Evolutionary conservation across 2,888 invertebrate genomes (phyloP), one percentile per base, ranked within the genome.

Genomic region (Eumerus sabulonum): DNA sequence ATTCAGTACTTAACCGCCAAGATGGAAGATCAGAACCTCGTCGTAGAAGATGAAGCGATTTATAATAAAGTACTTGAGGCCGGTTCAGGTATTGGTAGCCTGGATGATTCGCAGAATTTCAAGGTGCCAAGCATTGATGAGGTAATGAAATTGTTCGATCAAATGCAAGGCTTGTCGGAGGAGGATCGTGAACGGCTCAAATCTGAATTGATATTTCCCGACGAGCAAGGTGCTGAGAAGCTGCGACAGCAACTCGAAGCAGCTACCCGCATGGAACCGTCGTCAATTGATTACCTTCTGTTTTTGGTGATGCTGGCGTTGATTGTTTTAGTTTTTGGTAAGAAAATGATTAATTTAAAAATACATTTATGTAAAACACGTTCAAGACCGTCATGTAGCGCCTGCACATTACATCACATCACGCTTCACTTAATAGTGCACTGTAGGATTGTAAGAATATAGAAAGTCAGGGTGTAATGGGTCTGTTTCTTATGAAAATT

Each of bases 101-200:
- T 82, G 14, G 82, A 72, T 38, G 83, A 83, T 56, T 82, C 89
- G 11, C 86, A 83, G 2, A 84, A 88, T 51, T 86, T 86, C n/a
- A 86, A 89, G 66, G 88, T 92, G 70, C 92, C 93, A 0, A 90
- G 91, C 0, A 85, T 90, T 1, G 91, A 92, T 18, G 90, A 92
- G 44, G 84, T 93, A 0, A 84, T 93, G 74, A 90, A 91, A 47
- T 87, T 92, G 86, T 86, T 93, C 17, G 91, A 93, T 16, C 86
- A 89, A 0, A 90, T 92, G 83, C 84, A 87, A 0, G 92, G 91
- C 1, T 84, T 94, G 1, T 88, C 90, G 56, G 93, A 93, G 4
- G 92, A 92, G 17, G 91, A 93, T 59, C 92, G 91, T 81, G 91
- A 91, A n/a, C 90, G 89, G 60, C 83, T 94, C 16, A 90, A 89